Evolutionary conservation across 2,888 invertebrate species (phyloP).

Genomic region (Papilio demoleus): DNA sequence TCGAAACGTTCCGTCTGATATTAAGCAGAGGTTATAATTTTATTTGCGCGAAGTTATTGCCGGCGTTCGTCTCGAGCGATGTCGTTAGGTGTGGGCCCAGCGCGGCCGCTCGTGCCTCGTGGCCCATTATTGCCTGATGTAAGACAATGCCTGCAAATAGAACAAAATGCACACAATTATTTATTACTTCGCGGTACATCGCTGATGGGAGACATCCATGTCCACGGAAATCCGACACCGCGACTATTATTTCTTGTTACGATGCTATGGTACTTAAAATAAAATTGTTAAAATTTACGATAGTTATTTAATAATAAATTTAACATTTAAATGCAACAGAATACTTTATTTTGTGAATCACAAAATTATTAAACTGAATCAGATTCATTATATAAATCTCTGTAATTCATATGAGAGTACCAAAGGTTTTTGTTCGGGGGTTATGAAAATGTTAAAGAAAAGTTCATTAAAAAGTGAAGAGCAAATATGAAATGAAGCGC

Average conservation of each 20-base stretch:
- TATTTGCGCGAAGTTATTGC: conserved; percentile 76
- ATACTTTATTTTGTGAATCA: not conserved
- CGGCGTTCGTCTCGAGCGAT: conserved; percentile 61
- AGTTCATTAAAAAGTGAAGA: conserved; percentile 33
- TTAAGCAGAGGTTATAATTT: conserved; percentile 83
- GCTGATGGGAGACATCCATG: conserved; percentile 6
- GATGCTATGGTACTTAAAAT: not conserved
- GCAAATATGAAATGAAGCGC: conserved; percentile 49
- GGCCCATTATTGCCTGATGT: conserved; percentile 68
- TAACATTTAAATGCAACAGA: not conserved
- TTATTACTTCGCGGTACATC: conserved; percentile 58
- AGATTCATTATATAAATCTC: not conserved
- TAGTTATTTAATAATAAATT: not conserved
- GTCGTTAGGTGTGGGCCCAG: conserved; percentile 66
- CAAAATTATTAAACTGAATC: not conserved
- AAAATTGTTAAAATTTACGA: not conserved
- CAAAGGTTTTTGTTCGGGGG: not conserved
- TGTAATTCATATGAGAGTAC: not conserved
- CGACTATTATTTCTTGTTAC: not conserved
- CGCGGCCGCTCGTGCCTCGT: conserved; percentile 57
- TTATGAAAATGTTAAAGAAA: conserved; percentile 15
- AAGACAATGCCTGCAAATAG: conserved; percentile 75
- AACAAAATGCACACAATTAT: conserved; percentile 63
- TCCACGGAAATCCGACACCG: conserved; percentile 6
- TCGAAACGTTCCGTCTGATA: conserved; percentile 71